Base-by-base conservation (phyloP, 1,140 invertebrate species). In the Meloidogyne hapla region DNA sequence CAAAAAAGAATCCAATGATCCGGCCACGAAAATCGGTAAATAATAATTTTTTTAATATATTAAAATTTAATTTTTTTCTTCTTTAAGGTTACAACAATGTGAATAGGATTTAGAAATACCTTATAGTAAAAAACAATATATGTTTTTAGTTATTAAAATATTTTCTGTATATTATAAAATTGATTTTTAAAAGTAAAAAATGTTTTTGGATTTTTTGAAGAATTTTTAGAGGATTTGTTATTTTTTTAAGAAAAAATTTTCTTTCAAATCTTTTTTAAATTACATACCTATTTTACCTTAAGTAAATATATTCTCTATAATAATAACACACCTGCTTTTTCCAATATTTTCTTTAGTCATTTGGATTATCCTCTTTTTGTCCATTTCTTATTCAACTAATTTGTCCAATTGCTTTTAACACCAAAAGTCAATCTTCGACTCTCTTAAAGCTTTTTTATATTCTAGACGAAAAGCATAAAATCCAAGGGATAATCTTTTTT, bases 1-100 rank as follows among this genome's bases (percentile, higher is more conserved):
- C 78, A 18, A 70, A 77, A 25, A 80, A 83, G 40, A 62, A 74
- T 25, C 75, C 75, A 33, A 33, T 33, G 21, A 66, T 56, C n/a
- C 48, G 48, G 48, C 48, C 18, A 6, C 15, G 48, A 56, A 56
- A 56, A 56, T n/a, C 48, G n/a, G 48, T 56, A n/a, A 56, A 5
- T n/a, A 56, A n/a, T 56, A n/a, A n/a, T 56, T 56, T n/a, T 56
- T n/a, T 15, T n/a, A 56, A n/a, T 56, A n/a, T n/a, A n/a, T 56
- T 56, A n/a, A n/a, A 56, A 56, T 33, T 0, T 5, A 33, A 8
- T 33, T n/a, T 56, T 56, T n/a, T n/a, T n/a, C n/a, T n/a, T n/a
- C n/a, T n/a, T 56, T 13, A 18, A 56, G 48, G 48, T 56, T 56
- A 56, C 48, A 56, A 56, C 48, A 56, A 56, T 56, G n/a, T 56